These are phyloP conservation scores for Habrosyne pyritoides DNA, from an alignment of 2,888 invertebrate genomes.

Conservation along the genomic window DNA sequence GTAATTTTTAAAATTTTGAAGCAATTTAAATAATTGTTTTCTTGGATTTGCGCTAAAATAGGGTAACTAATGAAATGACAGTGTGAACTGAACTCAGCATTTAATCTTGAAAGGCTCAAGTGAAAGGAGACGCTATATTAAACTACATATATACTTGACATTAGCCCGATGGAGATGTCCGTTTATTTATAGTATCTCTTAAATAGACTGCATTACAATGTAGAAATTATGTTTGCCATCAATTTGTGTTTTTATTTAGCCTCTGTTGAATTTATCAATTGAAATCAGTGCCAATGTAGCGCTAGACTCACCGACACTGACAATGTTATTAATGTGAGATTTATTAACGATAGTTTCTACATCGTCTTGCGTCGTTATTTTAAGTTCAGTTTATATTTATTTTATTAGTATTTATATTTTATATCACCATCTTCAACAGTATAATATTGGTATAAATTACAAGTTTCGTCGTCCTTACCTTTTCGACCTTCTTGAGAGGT, in stretches of 20 bases:
- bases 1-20: not conserved
- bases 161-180: slow-evolving; percentile 60
- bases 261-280: not conserved
- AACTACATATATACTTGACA: slow-evolving; percentile 12
- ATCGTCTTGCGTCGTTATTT: slow-evolving; percentile 33
- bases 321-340: not conserved
- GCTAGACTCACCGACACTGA: not conserved
- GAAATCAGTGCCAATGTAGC: not conserved
- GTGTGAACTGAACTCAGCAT: too few relatives aligned
- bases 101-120: too few relatives aligned
- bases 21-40: not conserved
- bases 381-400: slow-evolving; percentile 30
- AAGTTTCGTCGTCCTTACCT: slow-evolving; percentile 84
- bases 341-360: slow-evolving; percentile 22
- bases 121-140: too few relatives aligned
- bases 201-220: slow-evolving; percentile 43
- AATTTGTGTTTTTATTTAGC: not conserved
- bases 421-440: slow-evolving; percentile 62
- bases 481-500: slow-evolving; percentile 95
- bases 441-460: slow-evolving; percentile 10
- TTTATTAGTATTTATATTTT: slow-evolving; percentile 39
- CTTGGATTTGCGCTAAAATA: not conserved
- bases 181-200: slow-evolving; percentile 36
- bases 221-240: slow-evolving; percentile 29
- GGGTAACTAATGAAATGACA: too few relatives aligned